Evolutionary conservation across 2,797 vertebrate genomes (phyloP), one percentile per base, ranked within the genome.

Genomic region (Lemur catta): DNA sequence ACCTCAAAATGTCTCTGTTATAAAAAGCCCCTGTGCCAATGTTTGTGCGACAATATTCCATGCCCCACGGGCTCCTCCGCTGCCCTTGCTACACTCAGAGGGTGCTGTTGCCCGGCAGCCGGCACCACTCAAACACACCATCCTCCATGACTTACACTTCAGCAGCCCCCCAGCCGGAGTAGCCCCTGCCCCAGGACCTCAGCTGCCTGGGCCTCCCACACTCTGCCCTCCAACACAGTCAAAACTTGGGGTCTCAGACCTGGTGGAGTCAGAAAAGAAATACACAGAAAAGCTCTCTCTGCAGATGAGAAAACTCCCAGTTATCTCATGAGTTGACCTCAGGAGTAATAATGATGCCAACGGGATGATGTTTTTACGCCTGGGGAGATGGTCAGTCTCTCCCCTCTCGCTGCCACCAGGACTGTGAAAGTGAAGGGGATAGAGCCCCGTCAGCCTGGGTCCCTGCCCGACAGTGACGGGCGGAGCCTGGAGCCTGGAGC

Each of bases 1-100:
- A 46, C 41, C 65, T 86, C 38, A 28, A 28, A 79, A 6, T 10
- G 13, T 74, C 69, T 72, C 15, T 30, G 24, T n/a, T 41, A 43
- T 33, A 61, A 59, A 74, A 26, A 26, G 24, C 5, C 17, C 61
- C 17, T 4, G 4, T 52, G 50, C 28, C 50, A 46, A 3, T 48
- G 48, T 65, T 65, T 81, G 76, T 22, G 38, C 46, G 75, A 30
- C 18, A 22, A 6, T 74, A 10, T 14, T 71, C 33, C 24, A 41
- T 0, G 2, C 4, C 7, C 10, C 17, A 33, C 4, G 17, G 78
- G 15, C 38, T 28, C 69, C 15, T 61, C 6, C 7, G 10, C 0
- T 26, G 26, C 6, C 38, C 4, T 84, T 12, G 52, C 52, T 11
- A 13, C 67, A 13, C 0, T 57, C 43, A 30, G 33, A 94, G 43